Percentiles rank a stretch among this genome's conserved stretches.
Conservation (phyloP, 2,797 vertebrate species). For the Danio albolineatus region DNA sequence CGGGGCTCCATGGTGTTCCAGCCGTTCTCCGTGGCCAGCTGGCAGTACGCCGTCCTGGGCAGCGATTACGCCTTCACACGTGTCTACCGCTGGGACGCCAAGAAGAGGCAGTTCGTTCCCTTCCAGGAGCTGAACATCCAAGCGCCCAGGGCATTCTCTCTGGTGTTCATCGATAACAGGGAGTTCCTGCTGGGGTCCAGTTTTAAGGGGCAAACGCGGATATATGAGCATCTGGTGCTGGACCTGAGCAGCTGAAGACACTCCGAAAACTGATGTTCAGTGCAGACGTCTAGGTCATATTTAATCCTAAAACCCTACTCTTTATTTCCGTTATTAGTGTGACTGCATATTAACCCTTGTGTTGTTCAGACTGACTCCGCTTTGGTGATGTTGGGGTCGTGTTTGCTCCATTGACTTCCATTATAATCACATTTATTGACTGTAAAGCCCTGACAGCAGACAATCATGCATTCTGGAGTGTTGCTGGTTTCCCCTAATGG, state of each 20-base stretch:
- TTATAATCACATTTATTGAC: no score
- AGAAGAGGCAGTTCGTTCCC: conserved; percentile 90
- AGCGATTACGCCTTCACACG: conserved; percentile 98
- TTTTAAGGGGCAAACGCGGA: conserved; percentile 97
- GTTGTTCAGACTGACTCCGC: no score
- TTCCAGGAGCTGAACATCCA: conserved; percentile 98
- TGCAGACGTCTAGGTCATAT: background rate
- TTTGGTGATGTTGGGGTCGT: no score
- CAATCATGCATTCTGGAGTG: no score
- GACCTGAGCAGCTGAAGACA: conserved; percentile 86
- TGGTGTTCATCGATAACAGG: conserved; percentile 92
- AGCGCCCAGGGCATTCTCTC: conserved; percentile 93
- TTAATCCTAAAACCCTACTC: background rate
- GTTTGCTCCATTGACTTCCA: no score
- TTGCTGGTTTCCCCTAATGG: no score
- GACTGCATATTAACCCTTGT: no score
- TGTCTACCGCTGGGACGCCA: conserved; percentile 95
- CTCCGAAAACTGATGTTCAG: conserved; percentile 37
- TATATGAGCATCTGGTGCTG: conserved; percentile 96
- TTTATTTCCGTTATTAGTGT: no score
- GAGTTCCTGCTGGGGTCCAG: conserved; percentile 97
- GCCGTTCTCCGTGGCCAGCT: conserved; percentile 89
- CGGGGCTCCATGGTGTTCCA: conserved; percentile 98
- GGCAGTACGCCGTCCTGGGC: conserved; percentile 96
- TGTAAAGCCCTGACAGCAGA: no score